Base-by-base conservation (phyloP, 2,797 vertebrate species). In the Hypotaenidia philippensis region DNA sequence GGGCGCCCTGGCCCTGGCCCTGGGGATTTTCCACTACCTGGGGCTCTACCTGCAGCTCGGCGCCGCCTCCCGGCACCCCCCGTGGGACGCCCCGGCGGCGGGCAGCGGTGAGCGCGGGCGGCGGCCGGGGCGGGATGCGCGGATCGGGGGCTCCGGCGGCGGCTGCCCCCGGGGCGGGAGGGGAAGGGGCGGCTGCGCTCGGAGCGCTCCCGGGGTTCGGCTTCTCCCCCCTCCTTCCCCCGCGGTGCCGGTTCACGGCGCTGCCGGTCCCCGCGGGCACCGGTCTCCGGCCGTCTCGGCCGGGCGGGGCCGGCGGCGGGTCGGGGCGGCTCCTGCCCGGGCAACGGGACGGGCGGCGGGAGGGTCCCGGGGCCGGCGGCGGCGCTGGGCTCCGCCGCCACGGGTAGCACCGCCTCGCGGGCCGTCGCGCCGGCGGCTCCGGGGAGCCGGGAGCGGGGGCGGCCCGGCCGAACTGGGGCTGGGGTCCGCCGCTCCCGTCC, bases 31-130 rank as follows among this genome's bases (percentile, higher is more conserved):
- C 97, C 99, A 99, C 97, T 99, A 98, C 98, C 95, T 99, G 98
- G 99, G 99, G 98, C 98, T 99, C 98, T 99, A 98, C 98, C 97
- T 99, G 96, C 99, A 99, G 98, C 98, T 99, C 98, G 98, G 98
- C 97, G 98, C 97, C 94, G 97, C 98, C 97, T 96, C 98, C 70
- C 98, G 98, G 71, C 98, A 98, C 96, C 98, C 98, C 80, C 98
- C 98, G 89, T 96, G 98, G 89, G 98, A 98, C 97, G 98, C 98
- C 97, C 98, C 97, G 96, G 97, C 99, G 97, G 97, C 98, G 59
- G 98, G 98, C 95, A 98, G 99, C 98, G 99, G 99, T 99, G 98
- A 97, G 99, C 97, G 77, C 27, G 49, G 68, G 53, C 44, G 34
- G 31, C 56, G 38, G 34, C 19, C 40, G 32, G 59, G 32, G 74